phyloP scores from a whole-genome alignment of 92 coral and sea anemone genomes.

The Galaxea fascicularis region DNA sequence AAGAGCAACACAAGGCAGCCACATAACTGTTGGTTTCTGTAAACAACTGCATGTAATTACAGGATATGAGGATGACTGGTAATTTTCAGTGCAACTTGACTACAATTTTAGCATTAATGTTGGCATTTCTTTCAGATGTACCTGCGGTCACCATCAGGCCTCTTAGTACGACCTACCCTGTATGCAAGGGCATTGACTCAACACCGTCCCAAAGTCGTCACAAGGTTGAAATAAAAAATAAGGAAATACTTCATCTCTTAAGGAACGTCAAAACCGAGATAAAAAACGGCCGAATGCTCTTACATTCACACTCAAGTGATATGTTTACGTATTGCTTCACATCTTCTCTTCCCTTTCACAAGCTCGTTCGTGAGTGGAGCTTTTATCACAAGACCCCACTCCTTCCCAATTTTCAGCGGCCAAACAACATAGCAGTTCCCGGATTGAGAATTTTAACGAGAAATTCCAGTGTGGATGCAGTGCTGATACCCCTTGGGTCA shows the following conservation, averaged over 20 bases:
- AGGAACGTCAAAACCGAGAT: slow-evolving; percentile 58
- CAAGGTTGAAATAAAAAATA: slow-evolving; percentile 28
- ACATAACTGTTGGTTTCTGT: no score
- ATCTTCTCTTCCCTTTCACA: slow-evolving; percentile 42
- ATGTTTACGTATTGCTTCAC: slow-evolving; percentile 51
- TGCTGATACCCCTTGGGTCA: slow-evolving; percentile 81
- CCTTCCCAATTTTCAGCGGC: slow-evolving; percentile 72
- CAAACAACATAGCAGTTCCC: slow-evolving; percentile 47
- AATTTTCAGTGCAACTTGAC: no score
- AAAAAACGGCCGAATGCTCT: slow-evolving; percentile 40
- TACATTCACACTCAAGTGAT: slow-evolving; percentile 10
- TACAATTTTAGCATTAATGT: no score
- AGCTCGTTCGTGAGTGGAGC: slow-evolving; percentile 70
- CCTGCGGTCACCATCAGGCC: slow-evolving; percentile 21
- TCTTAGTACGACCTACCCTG: slow-evolving; percentile 18
- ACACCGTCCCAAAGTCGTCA: not conserved
- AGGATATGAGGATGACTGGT: no score
- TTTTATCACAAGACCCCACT: slow-evolving; percentile 54
- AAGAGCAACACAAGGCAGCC: no score
- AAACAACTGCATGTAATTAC: no score
- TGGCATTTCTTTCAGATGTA: not conserved
- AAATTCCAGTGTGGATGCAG: slow-evolving; percentile 48
- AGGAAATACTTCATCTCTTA: slow-evolving; percentile 41
- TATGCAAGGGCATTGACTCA: slow-evolving; percentile 32
- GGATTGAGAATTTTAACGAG: slow-evolving; percentile 65